A percentile compares a stretch with the other conserved stretches of the same genome.
Conservation (phyloP, 2,888 invertebrate species). For the Eristalis pertinax region DNA sequence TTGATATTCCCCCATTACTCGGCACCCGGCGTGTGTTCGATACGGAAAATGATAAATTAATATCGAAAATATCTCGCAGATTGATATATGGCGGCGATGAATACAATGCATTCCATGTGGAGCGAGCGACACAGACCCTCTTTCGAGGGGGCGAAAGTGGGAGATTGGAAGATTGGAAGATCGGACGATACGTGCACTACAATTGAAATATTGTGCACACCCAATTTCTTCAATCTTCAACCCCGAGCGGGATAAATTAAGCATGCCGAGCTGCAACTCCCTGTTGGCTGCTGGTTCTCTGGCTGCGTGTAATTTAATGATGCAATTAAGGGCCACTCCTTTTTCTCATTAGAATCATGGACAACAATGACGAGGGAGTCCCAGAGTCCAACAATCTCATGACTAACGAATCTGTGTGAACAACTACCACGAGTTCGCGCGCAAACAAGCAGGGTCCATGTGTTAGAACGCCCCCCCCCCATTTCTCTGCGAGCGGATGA, state of each 20-base stretch:
- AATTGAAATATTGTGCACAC: constrained; percentile 68
- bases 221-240: constrained; percentile 48
- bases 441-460: neutral
- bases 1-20: constrained; percentile 33
- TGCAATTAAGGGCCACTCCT: constrained; percentile 70
- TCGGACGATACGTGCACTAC: neutral
- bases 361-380: constrained; percentile 1
- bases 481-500: constrained; percentile 15
- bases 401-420: constrained; percentile 37
- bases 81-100: constrained; percentile 56
- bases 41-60: constrained; percentile 63
- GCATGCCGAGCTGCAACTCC: constrained; percentile 27
- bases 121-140: neutral
- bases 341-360: constrained; percentile 57
- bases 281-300: constrained; percentile 1
- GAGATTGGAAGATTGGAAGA: neutral
- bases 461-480: constrained; percentile 51
- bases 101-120: constrained; percentile 41
- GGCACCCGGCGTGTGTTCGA: constrained; percentile 33
- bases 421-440: too few species aligned
- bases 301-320: constrained; percentile 62
- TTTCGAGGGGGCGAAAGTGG: neutral
- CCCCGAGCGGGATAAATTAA: constrained; percentile 14
- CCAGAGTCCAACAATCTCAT: constrained; percentile 20
- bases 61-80: constrained; percentile 61